phyloP scores from a whole-genome alignment of 2,797 vertebrate genomes.

The Dermochelys coriacea region DNA sequence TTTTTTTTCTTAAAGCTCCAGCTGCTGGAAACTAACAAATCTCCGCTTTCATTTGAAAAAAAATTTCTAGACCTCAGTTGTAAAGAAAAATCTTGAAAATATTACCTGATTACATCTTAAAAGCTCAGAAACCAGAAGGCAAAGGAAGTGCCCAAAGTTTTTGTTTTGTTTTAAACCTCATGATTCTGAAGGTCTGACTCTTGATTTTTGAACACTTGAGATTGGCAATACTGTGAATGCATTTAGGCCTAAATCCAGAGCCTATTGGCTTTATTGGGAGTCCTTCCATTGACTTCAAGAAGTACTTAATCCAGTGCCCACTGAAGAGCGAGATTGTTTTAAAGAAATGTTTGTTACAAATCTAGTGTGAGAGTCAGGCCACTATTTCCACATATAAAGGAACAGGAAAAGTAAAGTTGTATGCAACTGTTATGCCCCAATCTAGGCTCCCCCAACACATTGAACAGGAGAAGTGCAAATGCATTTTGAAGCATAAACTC shows the following conservation, averaged over 20 bases:
- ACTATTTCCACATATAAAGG: background rate
- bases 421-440: background rate
- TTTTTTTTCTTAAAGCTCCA: background rate
- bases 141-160: background rate
- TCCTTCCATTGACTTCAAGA: background rate
- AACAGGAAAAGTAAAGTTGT: background rate
- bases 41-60: background rate
- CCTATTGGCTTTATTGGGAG: rapidly evolving
- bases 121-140: background rate
- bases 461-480: background rate
- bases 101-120: background rate
- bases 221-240: background rate
- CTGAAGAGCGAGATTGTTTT: background rate
- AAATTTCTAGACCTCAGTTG: background rate
- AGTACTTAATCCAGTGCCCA: background rate
- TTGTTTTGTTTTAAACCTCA: background rate
- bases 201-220: rapidly evolving
- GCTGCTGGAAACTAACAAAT: background rate
- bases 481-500: background rate
- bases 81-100: background rate
- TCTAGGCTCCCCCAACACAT: rapidly evolving
- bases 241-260: background rate
- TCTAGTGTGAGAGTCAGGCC: background rate
- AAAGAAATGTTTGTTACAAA: background rate
- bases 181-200: background rate